These are phyloP conservation scores for Luperina nickerlii DNA, from an alignment of 2,888 invertebrate genomes.

Conservation along the genomic window DNA sequence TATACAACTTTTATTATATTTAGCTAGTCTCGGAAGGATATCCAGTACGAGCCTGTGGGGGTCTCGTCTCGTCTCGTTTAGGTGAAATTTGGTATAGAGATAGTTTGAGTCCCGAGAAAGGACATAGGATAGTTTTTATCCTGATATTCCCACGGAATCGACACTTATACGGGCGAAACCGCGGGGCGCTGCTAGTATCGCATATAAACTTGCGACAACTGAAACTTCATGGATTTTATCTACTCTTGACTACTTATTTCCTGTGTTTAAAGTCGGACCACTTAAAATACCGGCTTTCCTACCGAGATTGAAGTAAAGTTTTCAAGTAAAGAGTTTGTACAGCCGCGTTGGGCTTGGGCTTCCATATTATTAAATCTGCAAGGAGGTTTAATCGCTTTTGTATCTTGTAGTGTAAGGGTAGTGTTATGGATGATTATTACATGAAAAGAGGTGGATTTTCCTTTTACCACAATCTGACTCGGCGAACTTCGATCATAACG, in stretches of 20 bases:
- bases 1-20: too few species aligned
- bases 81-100: too few species aligned
- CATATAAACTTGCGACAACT: not conserved
- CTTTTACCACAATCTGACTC: too few species aligned
- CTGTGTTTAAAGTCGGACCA: conserved; percentile 34
- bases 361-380: conserved; percentile 54
- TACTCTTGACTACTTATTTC: conserved; percentile 18
- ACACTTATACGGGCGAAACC: too few species aligned
- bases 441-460: not conserved
- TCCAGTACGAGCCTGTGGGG: too few species aligned
- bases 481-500: too few species aligned
- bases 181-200: too few species aligned
- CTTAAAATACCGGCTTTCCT: conserved; percentile 52
- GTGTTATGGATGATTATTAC: not conserved
- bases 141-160: too few species aligned
- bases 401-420: not conserved
- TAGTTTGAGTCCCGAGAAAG: too few species aligned
- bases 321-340: conserved; percentile 55
- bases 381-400: conserved; percentile 15
- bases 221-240: conserved; percentile 21
- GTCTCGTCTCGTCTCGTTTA: too few species aligned
- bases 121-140: too few species aligned
- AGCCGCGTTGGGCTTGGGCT: conserved; percentile 44
- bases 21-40: too few species aligned
- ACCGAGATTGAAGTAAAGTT: conserved; percentile 52